phyloP scores from a whole-genome alignment of 2,113 vertebrate genomes.

The Anser brachyrhynchus region DNA sequence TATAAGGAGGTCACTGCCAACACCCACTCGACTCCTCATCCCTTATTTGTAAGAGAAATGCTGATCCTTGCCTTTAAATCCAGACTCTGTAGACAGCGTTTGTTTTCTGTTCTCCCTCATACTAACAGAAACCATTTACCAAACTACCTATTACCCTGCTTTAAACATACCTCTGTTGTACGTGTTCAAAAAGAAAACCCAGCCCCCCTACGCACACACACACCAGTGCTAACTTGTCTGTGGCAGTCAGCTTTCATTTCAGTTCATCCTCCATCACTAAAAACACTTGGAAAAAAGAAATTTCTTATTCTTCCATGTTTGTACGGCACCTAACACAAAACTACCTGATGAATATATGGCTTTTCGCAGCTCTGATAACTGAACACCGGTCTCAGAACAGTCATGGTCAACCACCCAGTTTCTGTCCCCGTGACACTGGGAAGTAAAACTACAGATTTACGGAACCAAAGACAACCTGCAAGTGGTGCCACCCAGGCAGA shows the following conservation, averaged over 20 bases:
- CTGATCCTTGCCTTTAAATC: background rate
- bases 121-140: background rate
- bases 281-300: background rate
- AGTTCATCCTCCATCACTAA: background rate
- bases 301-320: background rate
- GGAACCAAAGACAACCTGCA: background rate
- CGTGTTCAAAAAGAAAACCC: background rate
- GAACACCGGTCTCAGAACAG: background rate
- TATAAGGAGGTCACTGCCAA: accelerated
- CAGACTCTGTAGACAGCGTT: background rate
- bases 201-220: background rate
- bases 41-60: background rate
- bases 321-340: background rate
- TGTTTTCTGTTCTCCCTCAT: background rate
- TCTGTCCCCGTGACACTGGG: background rate
- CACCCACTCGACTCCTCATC: background rate
- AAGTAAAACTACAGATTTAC: background rate
- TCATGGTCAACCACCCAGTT: background rate
- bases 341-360: background rate
- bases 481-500: background rate
- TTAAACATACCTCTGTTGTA: background rate
- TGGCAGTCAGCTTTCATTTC: background rate
- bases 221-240: background rate
- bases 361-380: background rate
- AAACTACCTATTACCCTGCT: background rate